Base-by-base conservation (phyloP, 2,113 vertebrate species). In the Pteruthius melanotis region DNA sequence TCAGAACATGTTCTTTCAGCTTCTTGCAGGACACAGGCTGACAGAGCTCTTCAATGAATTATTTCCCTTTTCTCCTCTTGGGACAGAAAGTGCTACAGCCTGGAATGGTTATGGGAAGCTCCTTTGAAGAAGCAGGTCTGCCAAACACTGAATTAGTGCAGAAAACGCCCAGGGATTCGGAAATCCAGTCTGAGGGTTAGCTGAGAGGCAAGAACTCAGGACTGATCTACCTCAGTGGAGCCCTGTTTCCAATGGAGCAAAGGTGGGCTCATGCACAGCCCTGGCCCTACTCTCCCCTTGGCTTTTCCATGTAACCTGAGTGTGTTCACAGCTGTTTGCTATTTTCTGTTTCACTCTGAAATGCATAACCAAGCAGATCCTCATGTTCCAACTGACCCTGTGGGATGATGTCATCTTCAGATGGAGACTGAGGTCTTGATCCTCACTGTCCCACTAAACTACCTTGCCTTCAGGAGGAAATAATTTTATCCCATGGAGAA, bases 211-310 rank as follows among this genome's bases (percentile, higher is more conserved):
- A 53, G 57, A 53, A 53, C 20, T 49, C 24, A 85, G 47, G 61
- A 39, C 6, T 44, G 27, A 76, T 60, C 35, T 71, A 4, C 16
- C 31, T 33, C 30, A 16, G 20, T 52, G 53, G 23, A 90, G 18
- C 35, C 2, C 1, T 35, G 5, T 54, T 66, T 84, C 44, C 75
- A 87, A 5, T 3, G 17, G 14, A 89, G n/a, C 39, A 64, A 65
- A 72, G 30, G 39, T 30, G 21, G 47, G 28, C 24, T 78, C 21
- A 40, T 11, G 57, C 39, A 40, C 15, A 87, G 26, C 35, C 56
- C 39, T 42, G 30, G 4, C 6, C n/a, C 19, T 8, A 2, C 26
- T 5, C 12, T 35, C 24, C 28, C 28, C 23, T n/a, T 1, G 2
- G 47, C 31, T 28, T 66, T 57, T 65, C 59, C 39, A 39, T 27